A percentile compares a stretch with the other conserved stretches of the same genome.
phyloP scores from a whole-genome alignment of 2,888 invertebrate species.

The Philaethria dido region DNA sequence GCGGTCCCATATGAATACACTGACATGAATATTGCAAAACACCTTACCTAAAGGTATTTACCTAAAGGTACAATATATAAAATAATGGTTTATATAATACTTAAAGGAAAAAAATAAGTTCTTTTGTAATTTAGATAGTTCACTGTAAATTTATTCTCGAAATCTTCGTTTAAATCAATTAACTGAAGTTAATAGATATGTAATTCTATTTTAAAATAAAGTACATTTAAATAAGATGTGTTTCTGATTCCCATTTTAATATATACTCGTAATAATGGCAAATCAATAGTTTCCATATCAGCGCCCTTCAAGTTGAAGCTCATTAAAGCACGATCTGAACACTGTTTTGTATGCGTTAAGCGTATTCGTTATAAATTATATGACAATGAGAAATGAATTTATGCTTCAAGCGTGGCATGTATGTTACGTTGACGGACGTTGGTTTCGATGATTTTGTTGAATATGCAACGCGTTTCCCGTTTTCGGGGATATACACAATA shows the following conservation, averaged over 20 bases:
- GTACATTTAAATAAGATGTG: not conserved
- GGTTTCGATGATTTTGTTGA: constrained; percentile 36
- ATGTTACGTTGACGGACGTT: constrained; percentile 34
- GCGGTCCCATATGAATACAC: not conserved
- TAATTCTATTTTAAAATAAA: not conserved
- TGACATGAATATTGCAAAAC: not conserved
- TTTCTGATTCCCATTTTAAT: not conserved
- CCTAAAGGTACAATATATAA: too few species aligned
- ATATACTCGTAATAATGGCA: constrained; percentile 48
- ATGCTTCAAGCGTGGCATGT: constrained; percentile 31
- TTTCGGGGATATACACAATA: constrained; percentile 31
- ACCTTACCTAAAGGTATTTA: not conserved
- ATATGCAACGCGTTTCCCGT: constrained; percentile 32
- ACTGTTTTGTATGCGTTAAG: constrained; percentile 64
- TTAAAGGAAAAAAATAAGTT: too few species aligned
- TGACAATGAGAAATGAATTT: constrained; percentile 62
- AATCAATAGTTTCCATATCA: constrained; percentile 62
- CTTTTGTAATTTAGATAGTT: too few species aligned
- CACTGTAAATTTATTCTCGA: too few species aligned
- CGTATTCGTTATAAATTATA: constrained; percentile 54
- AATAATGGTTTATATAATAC: too few species aligned
- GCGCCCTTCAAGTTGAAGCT: constrained; percentile 50
- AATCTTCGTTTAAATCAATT: too few species aligned
- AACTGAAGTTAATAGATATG: too few species aligned
- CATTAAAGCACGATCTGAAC: constrained; percentile 62